A percentile compares a stretch with the other conserved stretches of the same genome.
Conservation (phyloP, 2,888 invertebrate species). For the Ochropleura leucogaster region DNA sequence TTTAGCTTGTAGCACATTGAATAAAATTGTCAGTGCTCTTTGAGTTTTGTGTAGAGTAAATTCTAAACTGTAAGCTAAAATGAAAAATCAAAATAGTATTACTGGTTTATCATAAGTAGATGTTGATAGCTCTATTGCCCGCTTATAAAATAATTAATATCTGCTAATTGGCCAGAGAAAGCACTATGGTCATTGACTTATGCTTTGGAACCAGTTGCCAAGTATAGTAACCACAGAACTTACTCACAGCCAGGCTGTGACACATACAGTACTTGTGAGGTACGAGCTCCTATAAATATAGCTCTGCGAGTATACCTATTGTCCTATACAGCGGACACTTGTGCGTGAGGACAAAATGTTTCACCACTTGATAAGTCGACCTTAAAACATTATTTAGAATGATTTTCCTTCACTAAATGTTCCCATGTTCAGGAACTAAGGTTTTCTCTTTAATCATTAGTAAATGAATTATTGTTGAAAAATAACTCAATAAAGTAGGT, state of each 20-base stretch:
- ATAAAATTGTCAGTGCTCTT: slow-evolving; percentile 2
- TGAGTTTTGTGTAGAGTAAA: background rate
- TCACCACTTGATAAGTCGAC: slow-evolving; percentile 50
- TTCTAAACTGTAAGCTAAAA: background rate
- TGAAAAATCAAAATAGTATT: no score
- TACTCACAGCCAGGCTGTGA: slow-evolving; percentile 24
- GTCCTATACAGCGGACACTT: slow-evolving; percentile 23
- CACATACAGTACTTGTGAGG: slow-evolving; percentile 40
- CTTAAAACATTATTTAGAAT: slow-evolving; percentile 57
- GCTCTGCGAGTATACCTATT: slow-evolving; percentile 11
- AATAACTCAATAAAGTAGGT: background rate
- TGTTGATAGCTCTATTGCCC: background rate
- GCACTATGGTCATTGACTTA: background rate
- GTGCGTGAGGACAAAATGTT: slow-evolving; percentile 32
- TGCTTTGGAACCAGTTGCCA: slow-evolving; percentile 12
- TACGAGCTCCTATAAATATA: slow-evolving; percentile 45
- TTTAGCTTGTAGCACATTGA: background rate
- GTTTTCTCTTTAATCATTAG: slow-evolving; percentile 44
- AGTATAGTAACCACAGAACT: slow-evolving; percentile 9
- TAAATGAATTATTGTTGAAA: background rate
- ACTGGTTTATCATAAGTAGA: slow-evolving; percentile 1
- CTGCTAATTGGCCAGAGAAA: background rate
- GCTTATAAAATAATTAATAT: slow-evolving; percentile 10
- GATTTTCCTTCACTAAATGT: slow-evolving; percentile 60
- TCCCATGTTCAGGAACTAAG: slow-evolving; percentile 32